Evolutionary conservation across 2,113 vertebrate genomes (phyloP), one percentile per base, ranked within the genome.

Genomic region (Melospiza melodia): DNA sequence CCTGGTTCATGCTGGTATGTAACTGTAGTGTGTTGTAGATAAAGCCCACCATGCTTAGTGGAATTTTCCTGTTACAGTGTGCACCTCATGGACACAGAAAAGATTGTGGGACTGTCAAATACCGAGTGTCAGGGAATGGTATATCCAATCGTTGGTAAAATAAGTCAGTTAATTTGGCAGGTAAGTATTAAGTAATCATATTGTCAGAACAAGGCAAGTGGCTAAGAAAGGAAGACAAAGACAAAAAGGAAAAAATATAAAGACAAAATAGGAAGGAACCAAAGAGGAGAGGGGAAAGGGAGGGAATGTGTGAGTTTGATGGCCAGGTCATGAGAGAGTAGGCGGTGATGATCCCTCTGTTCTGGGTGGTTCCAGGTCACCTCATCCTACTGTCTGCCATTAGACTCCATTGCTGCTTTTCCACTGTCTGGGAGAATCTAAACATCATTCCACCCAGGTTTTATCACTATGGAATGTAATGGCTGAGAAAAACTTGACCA

Each of bases 121-220:
- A 97, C 57, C 0, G 39, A 97, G 90, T 97, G 97, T 97, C 97
- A 97, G 97, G 93, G 84, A 97, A 97, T 93, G 94, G 78, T 96
- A 97, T 97, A 97, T 97, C 95, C 93, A 95, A 81, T 93, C 94
- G 95, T 98, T 98, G 98, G 97, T 98, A 98, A 98, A 98, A 98
- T 98, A 98, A 98, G 95, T 98, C 98, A 98, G 96, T 98, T 98
- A 98, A 98, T 98, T 98, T 98, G 98, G 97, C 98, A 98, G 97
- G 97, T 98, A 91, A 98, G 96, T 94, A 98, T 98, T 98, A 98
- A 98, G 97, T 98, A 98, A 98, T 98, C 98, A 98, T 76, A 94
- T 84, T 98, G 97, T 98, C 98, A 98, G 93, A 97, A 84, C 67
- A 93, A 95, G 90, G 97, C 91, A 94, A 97, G 85, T 94, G 89